Conservation (phyloP, 2,888 invertebrate species). For the Sesia apiformis region DNA sequence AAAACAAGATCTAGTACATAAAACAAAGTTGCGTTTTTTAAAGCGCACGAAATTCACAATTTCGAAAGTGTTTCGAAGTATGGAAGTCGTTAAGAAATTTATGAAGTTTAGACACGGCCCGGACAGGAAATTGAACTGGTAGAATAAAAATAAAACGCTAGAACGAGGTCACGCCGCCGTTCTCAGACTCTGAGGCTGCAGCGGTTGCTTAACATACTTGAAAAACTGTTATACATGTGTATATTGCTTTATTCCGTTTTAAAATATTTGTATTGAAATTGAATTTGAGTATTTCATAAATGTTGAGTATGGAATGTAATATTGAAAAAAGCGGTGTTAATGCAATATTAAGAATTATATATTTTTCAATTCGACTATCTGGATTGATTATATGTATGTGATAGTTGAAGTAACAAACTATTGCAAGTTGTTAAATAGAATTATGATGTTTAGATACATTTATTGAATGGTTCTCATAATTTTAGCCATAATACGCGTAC, state of each 20-base stretch:
- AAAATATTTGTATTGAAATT: too few relatives aligned
- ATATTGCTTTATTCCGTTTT: background rate
- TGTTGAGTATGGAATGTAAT: too few relatives aligned
- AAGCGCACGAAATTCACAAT: conserved; percentile 41
- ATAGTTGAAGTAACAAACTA: too few relatives aligned
- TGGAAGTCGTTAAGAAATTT: conserved; percentile 51
- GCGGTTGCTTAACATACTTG: conserved; percentile 33
- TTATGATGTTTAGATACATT: too few relatives aligned
- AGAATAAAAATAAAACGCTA: conserved; percentile 46
- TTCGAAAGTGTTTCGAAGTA: conserved; percentile 50
- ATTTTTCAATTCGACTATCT: too few relatives aligned
- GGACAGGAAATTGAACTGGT: conserved; percentile 56
- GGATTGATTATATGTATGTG: too few relatives aligned
- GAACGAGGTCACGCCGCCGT: conserved; percentile 51
- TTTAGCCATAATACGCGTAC: too few relatives aligned
- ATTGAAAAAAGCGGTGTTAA: too few relatives aligned
- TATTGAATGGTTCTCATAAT: too few relatives aligned
- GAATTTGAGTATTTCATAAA: too few relatives aligned
- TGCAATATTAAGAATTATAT: too few relatives aligned
- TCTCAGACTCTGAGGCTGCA: conserved; percentile 27
- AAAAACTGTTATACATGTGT: conserved; percentile 6
- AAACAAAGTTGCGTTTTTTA: conserved; percentile 16
- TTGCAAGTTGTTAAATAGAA: too few relatives aligned
- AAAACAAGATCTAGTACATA: background rate
- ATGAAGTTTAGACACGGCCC: conserved; percentile 48